Base-by-base conservation (phyloP, 2,888 invertebrate genomes). In the Anthrax anthrax region DNA sequence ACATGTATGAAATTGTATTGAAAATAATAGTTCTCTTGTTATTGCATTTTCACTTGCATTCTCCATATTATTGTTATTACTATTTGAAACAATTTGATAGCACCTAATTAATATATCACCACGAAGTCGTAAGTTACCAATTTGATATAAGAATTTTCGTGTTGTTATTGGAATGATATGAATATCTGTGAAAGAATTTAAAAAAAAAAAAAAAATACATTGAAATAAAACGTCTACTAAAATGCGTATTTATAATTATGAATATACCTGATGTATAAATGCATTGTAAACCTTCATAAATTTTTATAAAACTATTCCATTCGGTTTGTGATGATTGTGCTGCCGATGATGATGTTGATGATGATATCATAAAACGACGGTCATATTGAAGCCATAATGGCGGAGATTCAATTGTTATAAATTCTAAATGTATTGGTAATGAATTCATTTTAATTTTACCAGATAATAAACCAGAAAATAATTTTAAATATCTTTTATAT, bases 1-100 rank as follows among this genome's bases (percentile, higher is more conserved):
- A 71, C 92, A 92, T 5, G 94, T 92, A 74, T 94, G 92, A 72
- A 94, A 91, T 78, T 94, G 87, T 64, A 84, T 82, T 43, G 84
- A 80, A 72, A 88, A 89, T 56, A 89, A 77, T n/a, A 84, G 76
- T 57, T 81, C 81, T 38, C 77, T 48, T 47, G 58, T 47, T 8
- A 23, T 23, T 23, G 23, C n/a, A n/a, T n/a, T n/a, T n/a, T n/a
- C n/a, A n/a, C n/a, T n/a, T 44, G 54, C 53, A 44, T 60, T 63
- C 54, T 62, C 57, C 44, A 27, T 29, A 27, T 41, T 39, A 16
- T 37, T 43, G 39, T 46, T 29, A 29, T 57, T 55, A 37, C 63
- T 62, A 19, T 60, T 47, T 44, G 55, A 53, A 2, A 70, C 69
- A 5, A 86, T 75, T 58, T 88, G 81, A 73, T 90, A 92, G 64